Conservation (phyloP, 1,140 invertebrate species). For the Gryllus bimaculatus region DNA sequence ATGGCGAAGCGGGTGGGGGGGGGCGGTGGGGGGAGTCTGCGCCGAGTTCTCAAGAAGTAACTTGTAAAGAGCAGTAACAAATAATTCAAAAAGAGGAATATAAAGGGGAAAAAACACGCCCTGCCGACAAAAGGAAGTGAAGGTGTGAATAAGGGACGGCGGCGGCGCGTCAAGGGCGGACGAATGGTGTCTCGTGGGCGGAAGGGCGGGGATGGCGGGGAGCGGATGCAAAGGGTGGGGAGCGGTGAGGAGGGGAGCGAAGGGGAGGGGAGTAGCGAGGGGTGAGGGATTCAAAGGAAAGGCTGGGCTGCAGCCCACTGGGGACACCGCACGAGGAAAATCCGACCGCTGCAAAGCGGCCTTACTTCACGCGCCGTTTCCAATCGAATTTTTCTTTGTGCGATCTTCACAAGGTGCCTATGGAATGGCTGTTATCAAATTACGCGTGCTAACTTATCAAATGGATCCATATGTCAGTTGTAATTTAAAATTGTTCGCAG, state of each 20-base stretch:
- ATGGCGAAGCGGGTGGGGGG: background rate
- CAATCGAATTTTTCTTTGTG: too few relatives aligned
- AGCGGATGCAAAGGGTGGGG: background rate
- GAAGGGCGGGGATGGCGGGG: background rate
- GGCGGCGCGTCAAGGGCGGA: background rate
- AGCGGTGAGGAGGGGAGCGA: background rate
- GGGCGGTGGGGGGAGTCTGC: background rate
- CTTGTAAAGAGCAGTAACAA: slow-evolving; percentile 1
- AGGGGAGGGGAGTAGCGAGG: background rate
- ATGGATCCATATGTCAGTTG: too few relatives aligned
- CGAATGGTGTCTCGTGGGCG: background rate
- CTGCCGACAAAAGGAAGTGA: background rate
- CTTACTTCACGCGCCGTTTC: too few relatives aligned
- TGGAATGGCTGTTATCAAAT: too few relatives aligned
- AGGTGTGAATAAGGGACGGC: background rate
- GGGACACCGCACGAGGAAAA: too few relatives aligned
- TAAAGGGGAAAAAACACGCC: background rate
- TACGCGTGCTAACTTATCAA: too few relatives aligned
- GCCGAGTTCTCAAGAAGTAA: background rate
- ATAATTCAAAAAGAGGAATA: background rate
- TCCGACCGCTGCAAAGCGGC: too few relatives aligned
- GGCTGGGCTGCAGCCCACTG: too few relatives aligned
- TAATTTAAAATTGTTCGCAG: too few relatives aligned
- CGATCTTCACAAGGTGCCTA: too few relatives aligned
- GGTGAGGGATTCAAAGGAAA: too few relatives aligned